Evolutionary conservation across 1,140 invertebrate species (phyloP).

Genomic region (Choristoneura fumiferana): DNA sequence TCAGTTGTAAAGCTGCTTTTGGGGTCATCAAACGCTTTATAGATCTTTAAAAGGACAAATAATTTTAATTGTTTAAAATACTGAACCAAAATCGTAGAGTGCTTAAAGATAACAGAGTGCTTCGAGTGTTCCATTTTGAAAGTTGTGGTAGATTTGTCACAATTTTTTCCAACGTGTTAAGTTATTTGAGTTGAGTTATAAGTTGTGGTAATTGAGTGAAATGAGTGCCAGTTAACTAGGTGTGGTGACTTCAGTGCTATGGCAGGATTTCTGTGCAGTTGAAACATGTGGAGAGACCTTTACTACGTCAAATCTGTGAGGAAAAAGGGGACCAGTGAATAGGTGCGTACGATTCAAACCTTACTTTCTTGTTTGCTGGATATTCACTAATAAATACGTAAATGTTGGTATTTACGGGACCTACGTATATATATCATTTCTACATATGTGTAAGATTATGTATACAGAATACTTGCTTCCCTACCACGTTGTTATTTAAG

Average conservation of each 20-base stretch:
- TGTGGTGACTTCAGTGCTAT: conserved; percentile 43
- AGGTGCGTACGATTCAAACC: conserved; percentile 54
- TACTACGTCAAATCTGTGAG: conserved; percentile 68
- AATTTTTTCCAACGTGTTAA: conserved; percentile 33
- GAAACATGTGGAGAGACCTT: conserved; percentile 67
- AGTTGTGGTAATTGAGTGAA: conserved; percentile 24
- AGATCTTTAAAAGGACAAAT: conserved; percentile 30
- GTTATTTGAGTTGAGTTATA: conserved; percentile 31
- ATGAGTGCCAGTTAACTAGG: conserved; percentile 28
- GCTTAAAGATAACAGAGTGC: conserved; percentile 25
- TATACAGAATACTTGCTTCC: too few relatives aligned
- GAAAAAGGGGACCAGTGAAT: conserved; percentile 62
- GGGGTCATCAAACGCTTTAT: conserved; percentile 73
- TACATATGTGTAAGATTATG: too few relatives aligned
- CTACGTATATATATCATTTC: too few relatives aligned
- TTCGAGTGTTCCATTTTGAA: conserved; percentile 21
- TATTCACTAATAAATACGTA: too few relatives aligned
- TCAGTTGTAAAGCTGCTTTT: conserved; percentile 70
- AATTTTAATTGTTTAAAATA: too few relatives aligned
- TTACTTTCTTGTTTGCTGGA: too few relatives aligned
- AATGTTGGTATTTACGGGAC: too few relatives aligned
- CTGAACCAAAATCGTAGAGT: too few relatives aligned
- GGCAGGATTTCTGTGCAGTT: conserved; percentile 43
- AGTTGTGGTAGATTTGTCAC: conserved; percentile 24
- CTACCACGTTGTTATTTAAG: too few relatives aligned